Conservation (phyloP, 2,888 invertebrate genomes). For the Hydropsyche betteni region DNA sequence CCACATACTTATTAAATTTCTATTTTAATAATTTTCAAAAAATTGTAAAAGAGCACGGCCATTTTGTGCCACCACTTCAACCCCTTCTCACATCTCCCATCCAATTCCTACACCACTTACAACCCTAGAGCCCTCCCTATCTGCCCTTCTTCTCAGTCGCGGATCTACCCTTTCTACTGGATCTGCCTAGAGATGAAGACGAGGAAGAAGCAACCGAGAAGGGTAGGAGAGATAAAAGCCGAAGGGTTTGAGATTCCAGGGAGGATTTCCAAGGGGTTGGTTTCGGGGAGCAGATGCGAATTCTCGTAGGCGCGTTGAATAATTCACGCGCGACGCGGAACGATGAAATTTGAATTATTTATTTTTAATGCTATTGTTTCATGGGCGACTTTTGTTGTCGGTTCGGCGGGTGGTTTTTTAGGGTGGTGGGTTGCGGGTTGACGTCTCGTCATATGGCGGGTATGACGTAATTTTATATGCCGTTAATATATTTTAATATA, state of each 20-base stretch:
- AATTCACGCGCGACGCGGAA: slow-evolving; percentile 45
- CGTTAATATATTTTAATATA: neutral
- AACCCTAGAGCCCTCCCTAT: no score
- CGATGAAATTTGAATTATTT: slow-evolving; percentile 51
- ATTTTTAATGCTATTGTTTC: slow-evolving; percentile 51
- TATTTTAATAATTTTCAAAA: no score
- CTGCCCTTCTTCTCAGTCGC: no score
- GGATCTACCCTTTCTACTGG: no score
- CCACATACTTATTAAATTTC: no score
- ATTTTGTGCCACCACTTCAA: slow-evolving; percentile 20
- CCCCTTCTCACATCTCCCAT: neutral
- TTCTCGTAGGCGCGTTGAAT: slow-evolving; percentile 50
- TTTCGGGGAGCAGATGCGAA: slow-evolving; percentile 49
- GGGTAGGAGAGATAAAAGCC: no score
- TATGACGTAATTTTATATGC: slow-evolving; percentile 27
- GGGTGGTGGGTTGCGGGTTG: neutral
- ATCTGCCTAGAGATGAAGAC: no score
- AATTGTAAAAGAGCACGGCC: neutral
- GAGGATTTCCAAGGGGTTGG: neutral
- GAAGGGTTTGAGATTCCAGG: no score
- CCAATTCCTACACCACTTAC: neutral
- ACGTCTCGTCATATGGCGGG: slow-evolving; percentile 7
- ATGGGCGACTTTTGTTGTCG: slow-evolving; percentile 30
- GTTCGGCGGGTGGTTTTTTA: neutral
- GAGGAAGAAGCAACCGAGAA: no score